phyloP scores from a whole-genome alignment of 2,113 vertebrate genomes.

The Chitala chitala region DNA sequence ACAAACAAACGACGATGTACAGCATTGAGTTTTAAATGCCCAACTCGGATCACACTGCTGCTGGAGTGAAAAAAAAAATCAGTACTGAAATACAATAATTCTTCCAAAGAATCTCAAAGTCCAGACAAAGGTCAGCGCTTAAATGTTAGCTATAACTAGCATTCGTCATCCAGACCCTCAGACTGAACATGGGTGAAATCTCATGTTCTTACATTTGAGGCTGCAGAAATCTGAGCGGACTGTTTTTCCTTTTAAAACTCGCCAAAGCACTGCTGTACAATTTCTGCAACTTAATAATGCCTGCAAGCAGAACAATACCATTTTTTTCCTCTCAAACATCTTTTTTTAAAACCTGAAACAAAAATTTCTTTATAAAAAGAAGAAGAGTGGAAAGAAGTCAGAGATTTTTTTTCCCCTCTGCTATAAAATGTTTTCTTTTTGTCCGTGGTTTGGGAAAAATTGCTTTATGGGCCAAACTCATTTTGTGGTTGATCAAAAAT shows the following conservation, averaged over 20 bases:
- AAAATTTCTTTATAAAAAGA: slow-evolving; percentile 33
- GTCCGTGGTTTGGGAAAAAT: slow-evolving; percentile 49
- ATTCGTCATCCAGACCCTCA: background rate
- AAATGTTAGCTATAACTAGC: background rate
- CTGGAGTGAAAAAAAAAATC: background rate
- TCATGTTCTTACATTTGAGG: slow-evolving; percentile 7
- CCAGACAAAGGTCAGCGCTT: background rate
- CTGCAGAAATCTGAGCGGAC: background rate
- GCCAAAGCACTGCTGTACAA: background rate
- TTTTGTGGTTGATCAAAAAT: slow-evolving; percentile 48
- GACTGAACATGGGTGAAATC: background rate
- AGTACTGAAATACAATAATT: background rate
- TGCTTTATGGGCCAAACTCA: slow-evolving; percentile 45
- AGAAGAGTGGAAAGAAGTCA: slow-evolving; percentile 33
- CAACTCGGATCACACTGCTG: too few species aligned
- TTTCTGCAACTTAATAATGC: slow-evolving; percentile 16
- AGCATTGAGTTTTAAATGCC: too few species aligned
- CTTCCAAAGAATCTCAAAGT: too few species aligned
- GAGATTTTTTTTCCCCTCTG: slow-evolving; percentile 41
- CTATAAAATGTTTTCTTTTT: slow-evolving; percentile 51
- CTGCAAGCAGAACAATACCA: slow-evolving; percentile 23
- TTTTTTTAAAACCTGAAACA: slow-evolving; percentile 33
- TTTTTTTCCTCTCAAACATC: slow-evolving; percentile 16
- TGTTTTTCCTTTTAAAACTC: slow-evolving; percentile 1
- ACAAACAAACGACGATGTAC: too few species aligned